Percentiles rank a stretch among this genome's conserved stretches.
Conservation (phyloP, 2,888 invertebrate genomes). For the Apamea sordens region DNA sequence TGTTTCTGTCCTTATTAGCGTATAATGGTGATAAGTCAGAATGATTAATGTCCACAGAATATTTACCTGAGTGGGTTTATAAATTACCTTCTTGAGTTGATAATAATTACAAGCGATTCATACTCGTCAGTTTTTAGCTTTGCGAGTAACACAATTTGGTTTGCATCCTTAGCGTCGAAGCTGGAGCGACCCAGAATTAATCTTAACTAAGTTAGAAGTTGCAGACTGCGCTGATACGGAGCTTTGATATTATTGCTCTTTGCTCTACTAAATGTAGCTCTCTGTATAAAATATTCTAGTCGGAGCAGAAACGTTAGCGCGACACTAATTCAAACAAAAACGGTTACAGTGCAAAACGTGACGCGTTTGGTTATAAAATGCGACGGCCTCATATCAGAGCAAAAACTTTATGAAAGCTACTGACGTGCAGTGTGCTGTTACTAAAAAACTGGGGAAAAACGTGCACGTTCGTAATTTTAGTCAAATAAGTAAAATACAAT, state of each 20-base stretch:
- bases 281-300: slow-evolving; percentile 44
- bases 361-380: slow-evolving; percentile 50
- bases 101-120: slow-evolving; percentile 41
- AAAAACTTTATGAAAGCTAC: slow-evolving; percentile 61
- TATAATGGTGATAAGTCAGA: slow-evolving; percentile 29
- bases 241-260: slow-evolving; percentile 63
- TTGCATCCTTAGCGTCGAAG: slow-evolving; percentile 43
- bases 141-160: slow-evolving; percentile 58
- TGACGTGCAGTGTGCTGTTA: slow-evolving; percentile 24
- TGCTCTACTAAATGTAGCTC: slow-evolving; percentile 47
- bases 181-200: slow-evolving; percentile 57
- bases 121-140: slow-evolving; percentile 52
- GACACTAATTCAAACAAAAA: slow-evolving; percentile 60
- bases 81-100: slow-evolving; percentile 19
- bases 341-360: slow-evolving; percentile 56
- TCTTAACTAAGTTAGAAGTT: slow-evolving; percentile 68
- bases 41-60: slow-evolving; percentile 15
- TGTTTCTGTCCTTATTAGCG: slow-evolving; percentile 32
- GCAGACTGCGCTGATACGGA: slow-evolving; percentile 56
- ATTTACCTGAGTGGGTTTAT: slow-evolving; percentile 21
- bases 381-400: slow-evolving; percentile 54
- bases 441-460: slow-evolving; percentile 32
- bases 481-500: neutral
- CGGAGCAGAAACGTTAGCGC: slow-evolving; percentile 21
- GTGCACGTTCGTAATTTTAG: slow-evolving; percentile 4